A percentile compares a stretch with the other conserved stretches of the same genome.
Conservation (phyloP, 2,888 invertebrate genomes). For the Geophilus truncorum region DNA sequence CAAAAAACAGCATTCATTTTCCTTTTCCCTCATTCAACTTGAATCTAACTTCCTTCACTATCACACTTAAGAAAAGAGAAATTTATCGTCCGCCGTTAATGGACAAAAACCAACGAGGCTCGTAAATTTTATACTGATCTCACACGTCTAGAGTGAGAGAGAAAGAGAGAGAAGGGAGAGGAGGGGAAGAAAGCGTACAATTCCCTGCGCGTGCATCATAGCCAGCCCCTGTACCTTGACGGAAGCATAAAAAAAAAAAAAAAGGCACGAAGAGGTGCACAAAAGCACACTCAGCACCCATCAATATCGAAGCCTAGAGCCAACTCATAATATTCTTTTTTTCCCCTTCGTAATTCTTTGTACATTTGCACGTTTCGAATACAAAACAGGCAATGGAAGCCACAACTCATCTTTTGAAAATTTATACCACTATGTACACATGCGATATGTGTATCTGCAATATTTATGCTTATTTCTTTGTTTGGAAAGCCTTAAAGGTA, state of each 20-base stretch:
- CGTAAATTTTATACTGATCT: conserved; percentile 15
- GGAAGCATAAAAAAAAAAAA: conserved; percentile 10
- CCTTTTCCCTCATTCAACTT: conserved; percentile 3
- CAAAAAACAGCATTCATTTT: not conserved
- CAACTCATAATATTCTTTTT: conserved; percentile 14
- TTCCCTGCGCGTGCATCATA: conserved; percentile 12
- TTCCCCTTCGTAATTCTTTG: not conserved
- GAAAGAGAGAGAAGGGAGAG: not conserved
- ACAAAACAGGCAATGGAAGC: not conserved
- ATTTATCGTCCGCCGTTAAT: conserved; percentile 9
- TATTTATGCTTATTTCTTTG: not conserved
- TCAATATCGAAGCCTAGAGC: not conserved
- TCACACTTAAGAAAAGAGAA: conserved; percentile 18
- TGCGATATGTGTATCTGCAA: not conserved
- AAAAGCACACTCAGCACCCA: conserved; percentile 20
- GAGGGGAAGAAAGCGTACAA: not conserved
- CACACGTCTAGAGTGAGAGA: not conserved
- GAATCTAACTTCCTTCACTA: not conserved
- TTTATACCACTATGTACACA: not conserved
- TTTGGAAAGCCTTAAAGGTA: not conserved
- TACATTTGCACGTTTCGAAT: not conserved
- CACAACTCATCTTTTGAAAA: not conserved
- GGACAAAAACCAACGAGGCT: conserved; percentile 16
- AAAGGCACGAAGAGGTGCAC: not conserved
- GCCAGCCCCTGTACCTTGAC: not conserved